phyloP scores from a whole-genome alignment of 2,888 invertebrate genomes.

The Drosophila longiperda region DNA sequence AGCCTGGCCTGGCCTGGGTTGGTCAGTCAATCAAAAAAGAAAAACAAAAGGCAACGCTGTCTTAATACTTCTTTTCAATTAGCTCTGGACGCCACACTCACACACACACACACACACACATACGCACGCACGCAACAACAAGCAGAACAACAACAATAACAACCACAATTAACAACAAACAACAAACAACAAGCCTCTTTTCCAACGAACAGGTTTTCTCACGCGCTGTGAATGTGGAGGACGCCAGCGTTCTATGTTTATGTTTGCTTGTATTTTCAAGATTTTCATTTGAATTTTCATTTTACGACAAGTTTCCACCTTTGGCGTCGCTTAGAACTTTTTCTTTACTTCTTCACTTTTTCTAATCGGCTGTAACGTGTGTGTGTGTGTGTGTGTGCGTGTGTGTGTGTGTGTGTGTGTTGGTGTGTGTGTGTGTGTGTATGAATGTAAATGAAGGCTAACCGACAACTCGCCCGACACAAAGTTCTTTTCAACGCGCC shows the following conservation, averaged over 20 bases:
- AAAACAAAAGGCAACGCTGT: conserved; percentile 69
- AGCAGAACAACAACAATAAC: conserved; percentile 37
- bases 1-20: conserved; percentile 53
- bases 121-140: conserved; percentile 16
- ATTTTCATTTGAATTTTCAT: conserved; percentile 71
- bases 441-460: conserved; percentile 40
- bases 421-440: neutral
- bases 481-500: conserved; percentile 61
- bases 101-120: conserved; percentile 7
- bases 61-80: conserved; percentile 74
- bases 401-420: neutral
- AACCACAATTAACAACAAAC: conserved; percentile 47
- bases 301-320: conserved; percentile 54
- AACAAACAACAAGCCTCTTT: conserved; percentile 60
- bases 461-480: conserved; percentile 29
- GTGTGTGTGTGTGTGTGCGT: neutral
- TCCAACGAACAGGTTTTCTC: conserved; percentile 73
- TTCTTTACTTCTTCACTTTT: conserved; percentile 28
- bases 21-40: conserved; percentile 71
- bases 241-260: conserved; percentile 45
- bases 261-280: conserved; percentile 46
- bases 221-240: conserved; percentile 58
- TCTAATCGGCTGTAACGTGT: conserved; percentile 35
- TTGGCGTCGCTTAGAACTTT: conserved; percentile 38
- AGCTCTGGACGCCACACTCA: conserved; percentile 52